These are phyloP conservation scores for Platerodrilus igneus DNA, from an alignment of 2,888 invertebrate genomes.

Conservation along the genomic window DNA sequence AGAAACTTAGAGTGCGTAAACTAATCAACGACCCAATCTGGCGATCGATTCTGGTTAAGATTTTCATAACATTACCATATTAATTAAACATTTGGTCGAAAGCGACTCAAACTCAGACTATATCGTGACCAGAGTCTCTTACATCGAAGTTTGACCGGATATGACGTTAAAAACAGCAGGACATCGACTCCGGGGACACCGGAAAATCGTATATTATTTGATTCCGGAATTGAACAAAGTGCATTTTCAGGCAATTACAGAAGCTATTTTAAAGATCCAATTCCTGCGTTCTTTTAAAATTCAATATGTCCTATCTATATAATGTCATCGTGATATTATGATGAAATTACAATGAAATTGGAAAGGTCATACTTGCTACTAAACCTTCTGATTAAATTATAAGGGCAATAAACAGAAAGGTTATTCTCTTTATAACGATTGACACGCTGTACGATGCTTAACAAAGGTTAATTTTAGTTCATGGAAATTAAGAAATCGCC, in stretches of 20 bases:
- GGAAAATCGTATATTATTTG: slow-evolving; percentile 31
- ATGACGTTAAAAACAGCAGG: slow-evolving; percentile 32
- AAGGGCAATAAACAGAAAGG: slow-evolving; percentile 45
- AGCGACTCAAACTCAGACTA: slow-evolving; percentile 18
- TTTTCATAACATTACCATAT: slow-evolving; percentile 30
- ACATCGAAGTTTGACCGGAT: slow-evolving; percentile 29
- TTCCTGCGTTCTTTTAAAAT: too few relatives aligned
- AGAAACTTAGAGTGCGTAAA: slow-evolving; percentile 13
- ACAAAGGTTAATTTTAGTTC: slow-evolving; percentile 24
- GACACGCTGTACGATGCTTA: slow-evolving; percentile 31
- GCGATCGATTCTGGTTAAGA: slow-evolving; percentile 24
- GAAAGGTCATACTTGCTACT: slow-evolving; percentile 42
- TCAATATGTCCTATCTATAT: slow-evolving; percentile 18
- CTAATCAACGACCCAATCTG: slow-evolving; percentile 18
- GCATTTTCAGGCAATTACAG: too few relatives aligned
- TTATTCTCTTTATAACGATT: slow-evolving; percentile 39
- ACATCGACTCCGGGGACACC: slow-evolving; percentile 32
- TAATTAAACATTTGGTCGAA: slow-evolving; percentile 28
- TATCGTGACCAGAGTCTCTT: slow-evolving; percentile 33
- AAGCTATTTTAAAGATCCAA: too few relatives aligned
- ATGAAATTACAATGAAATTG: slow-evolving; percentile 40
- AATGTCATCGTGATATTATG: slow-evolving; percentile 45
- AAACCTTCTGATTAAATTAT: slow-evolving; percentile 45
- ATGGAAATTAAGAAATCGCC: too few relatives aligned
- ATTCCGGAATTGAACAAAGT: too few relatives aligned